Base-by-base conservation (phyloP, 2,113 vertebrate species). In the Gymnocephalus cernua region DNA sequence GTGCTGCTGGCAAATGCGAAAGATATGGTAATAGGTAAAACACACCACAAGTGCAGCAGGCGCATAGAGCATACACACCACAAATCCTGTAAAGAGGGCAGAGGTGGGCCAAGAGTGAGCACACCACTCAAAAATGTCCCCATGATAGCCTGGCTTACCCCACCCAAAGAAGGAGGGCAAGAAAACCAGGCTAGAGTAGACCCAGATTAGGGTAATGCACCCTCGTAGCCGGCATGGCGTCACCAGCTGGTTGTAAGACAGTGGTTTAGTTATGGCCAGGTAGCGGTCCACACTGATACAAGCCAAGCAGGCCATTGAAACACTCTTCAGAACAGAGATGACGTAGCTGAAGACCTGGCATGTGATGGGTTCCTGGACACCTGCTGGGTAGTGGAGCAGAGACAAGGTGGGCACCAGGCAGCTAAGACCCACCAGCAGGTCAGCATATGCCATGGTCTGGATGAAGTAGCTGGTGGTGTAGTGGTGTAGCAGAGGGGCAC, bases 401-500 rank as follows among this genome's bases (percentile, higher is more conserved):
- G 98, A 99, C 68, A 99, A 93, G 23, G 98, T 97, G 84, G 98
- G 98, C 72, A 99, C 97, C 93, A 99, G 90, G 94, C 98, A 99
- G 94, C 97, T 99, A 10, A 99, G 95, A 84, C 98, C 98, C 66
- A 99, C 98, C 88, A 99, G 95, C 64, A 99, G 95, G 89, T 99
- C 98, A 5, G 98, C 98, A 54, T 99, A 99, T 50, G 98, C 98
- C 98, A 99, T 99, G 25, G 98, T 99, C 95, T 99, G 98, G 91
- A 99, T 99, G 90, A 99, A 99, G 83, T 97, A 99, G 94, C 97
- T 99, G 83, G 98, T 99, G 79, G 97, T 99, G 81, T 99, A 99
- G 92, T 99, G 98, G 83, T 99, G 98, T 57, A 99, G 93, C 32
- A 99, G 94, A 0, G 98, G 98, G 69, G 98, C 98, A 79, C 98